phyloP scores from a whole-genome alignment of 2,113 vertebrate species.

The Ariopsis seemanni region DNA sequence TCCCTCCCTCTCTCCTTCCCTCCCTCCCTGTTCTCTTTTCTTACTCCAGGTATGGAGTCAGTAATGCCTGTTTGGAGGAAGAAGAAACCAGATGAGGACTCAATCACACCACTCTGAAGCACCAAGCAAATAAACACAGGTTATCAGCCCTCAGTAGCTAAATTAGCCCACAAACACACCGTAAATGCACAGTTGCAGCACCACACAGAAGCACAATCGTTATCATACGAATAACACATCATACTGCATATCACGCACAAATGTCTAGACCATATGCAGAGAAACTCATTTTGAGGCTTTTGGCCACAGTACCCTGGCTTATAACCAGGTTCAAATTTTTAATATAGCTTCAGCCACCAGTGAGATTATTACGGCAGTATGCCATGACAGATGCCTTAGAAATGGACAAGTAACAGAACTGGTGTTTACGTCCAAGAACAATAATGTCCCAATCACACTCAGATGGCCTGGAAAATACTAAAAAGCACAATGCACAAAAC shows the following conservation, averaged over 20 bases:
- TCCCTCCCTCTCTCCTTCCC: conserved; percentile 22
- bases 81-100: conserved; percentile 38
- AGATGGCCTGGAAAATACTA: conserved; percentile 24
- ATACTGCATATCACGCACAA: background rate
- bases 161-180: conserved; percentile 12
- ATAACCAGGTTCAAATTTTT: background rate
- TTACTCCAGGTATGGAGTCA: conserved; percentile 19
- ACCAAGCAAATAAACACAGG: conserved; percentile 19
- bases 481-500: conserved; percentile 7
- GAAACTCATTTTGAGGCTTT: background rate
- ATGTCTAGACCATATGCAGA: background rate
- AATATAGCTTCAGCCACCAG: conserved; percentile 16
- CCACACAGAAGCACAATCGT: background rate
- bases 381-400: conserved; percentile 15
- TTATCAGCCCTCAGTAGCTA: conserved; percentile 1
- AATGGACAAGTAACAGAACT: conserved; percentile 20
- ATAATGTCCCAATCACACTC: conserved; percentile 7
- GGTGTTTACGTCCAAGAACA: conserved; percentile 12
- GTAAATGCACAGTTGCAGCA: background rate
- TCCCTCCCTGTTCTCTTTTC: conserved; percentile 16
- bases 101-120: conserved; percentile 35
- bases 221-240: background rate
- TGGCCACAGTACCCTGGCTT: background rate
- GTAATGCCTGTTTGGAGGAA: conserved; percentile 25
- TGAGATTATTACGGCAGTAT: background rate